Base-by-base conservation (phyloP, 2,888 invertebrate species). In the Noctua janthina region DNA sequence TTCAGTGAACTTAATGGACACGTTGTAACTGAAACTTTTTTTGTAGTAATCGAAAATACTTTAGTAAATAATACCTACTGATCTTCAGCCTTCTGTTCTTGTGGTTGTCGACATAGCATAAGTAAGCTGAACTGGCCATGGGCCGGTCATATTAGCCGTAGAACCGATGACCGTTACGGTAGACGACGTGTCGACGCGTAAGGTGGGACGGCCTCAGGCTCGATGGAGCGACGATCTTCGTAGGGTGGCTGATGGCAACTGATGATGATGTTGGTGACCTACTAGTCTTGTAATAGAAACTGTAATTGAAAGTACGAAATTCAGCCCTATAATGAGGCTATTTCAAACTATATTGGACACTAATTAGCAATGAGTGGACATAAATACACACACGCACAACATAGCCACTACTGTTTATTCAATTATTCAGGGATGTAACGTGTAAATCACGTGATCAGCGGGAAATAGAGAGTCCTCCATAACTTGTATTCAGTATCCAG, bases 1-100 rank as follows among this genome's bases (percentile, higher is more conserved):
- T 79, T 79, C 64, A 46, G 56, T 69, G 72, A 82, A 56, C 71
- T n/a, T 71, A 82, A 75, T 39, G 81, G 69, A 70, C 66, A 10
- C 56, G 64, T 59, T 77, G 67, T 68, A 29, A 54, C n/a, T 77
- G 23, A 49, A 64, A 54, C 39, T 15, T 49, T 73, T 29, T 29
- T 74, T 56, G 29, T 39, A 66, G 35, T 23, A 6, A 59, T 59
- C 23, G 70, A n/a, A 81, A 68, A 51, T 17, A 43, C 56, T 54
- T 35, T 56, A 29, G n/a, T 49, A 79, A 78, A 78, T 59, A 20
- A 49, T 64, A 35, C 8, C 64, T 49, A 68, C 17, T 59, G 8
- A 20, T 20, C 8, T 20, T 54, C 54, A 0, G 20, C 8, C 20
- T 51, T 51, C 6, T 51, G 51, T 1, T 51, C 54, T 54, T 54